Conservation (phyloP, 2,888 invertebrate genomes). For the Lapara coniferarum region DNA sequence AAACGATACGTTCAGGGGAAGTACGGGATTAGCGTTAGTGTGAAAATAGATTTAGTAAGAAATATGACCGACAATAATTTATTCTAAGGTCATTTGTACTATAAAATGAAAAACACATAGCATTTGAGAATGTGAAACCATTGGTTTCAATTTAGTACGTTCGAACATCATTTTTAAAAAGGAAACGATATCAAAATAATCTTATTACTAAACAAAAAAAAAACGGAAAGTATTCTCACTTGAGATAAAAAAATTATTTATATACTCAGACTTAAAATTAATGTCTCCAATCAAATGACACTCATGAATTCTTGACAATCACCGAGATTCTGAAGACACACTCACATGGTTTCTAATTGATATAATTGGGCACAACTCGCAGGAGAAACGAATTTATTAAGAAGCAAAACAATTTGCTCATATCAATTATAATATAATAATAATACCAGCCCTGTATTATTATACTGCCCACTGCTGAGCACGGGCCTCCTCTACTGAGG, state of each 20-base stretch:
- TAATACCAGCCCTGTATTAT: no score
- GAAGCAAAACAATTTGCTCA: conserved; percentile 14
- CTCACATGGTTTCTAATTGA: conserved; percentile 16
- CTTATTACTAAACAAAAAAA: not conserved
- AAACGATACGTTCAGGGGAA: not conserved
- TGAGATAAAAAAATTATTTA: not conserved
- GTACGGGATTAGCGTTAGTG: conserved; percentile 3
- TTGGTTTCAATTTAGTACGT: no score
- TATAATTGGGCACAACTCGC: conserved; percentile 2
- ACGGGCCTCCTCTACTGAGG: no score
- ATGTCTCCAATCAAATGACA: conserved; percentile 12
- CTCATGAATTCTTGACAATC: conserved; percentile 10
- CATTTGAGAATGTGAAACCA: not conserved
- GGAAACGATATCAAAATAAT: not conserved
- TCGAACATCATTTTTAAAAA: not conserved
- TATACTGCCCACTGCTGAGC: no score
- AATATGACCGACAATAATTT: conserved; percentile 5
- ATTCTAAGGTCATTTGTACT: conserved; percentile 3
- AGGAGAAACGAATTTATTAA: conserved; percentile 17
- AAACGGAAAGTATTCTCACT: not conserved
- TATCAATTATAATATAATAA: no score
- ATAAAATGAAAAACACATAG: not conserved
- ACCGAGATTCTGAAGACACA: conserved; percentile 14
- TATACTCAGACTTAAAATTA: conserved; percentile 1
- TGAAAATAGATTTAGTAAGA: conserved; percentile 11